Conservation (phyloP, 2,113 vertebrate genomes). For the Xiphorhynchus elegans region DNA sequence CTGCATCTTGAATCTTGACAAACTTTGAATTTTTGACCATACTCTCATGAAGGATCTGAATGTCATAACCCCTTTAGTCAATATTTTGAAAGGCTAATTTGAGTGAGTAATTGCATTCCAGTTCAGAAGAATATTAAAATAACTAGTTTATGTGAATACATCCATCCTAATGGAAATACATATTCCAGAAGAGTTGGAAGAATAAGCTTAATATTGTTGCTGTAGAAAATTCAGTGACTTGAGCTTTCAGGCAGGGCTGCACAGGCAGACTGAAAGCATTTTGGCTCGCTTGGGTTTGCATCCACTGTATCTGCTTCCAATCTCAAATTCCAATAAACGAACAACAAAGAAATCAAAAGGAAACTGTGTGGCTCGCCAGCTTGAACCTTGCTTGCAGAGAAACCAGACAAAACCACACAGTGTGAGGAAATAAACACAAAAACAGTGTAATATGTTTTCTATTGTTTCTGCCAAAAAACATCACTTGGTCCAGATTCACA, state of each 20-base stretch:
- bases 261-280: slow-evolving; percentile 42
- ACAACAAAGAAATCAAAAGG: slow-evolving; percentile 67
- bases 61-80: slow-evolving; percentile 54
- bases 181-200: slow-evolving; percentile 55
- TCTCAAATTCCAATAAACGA: slow-evolving; percentile 63
- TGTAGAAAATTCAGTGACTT: slow-evolving; percentile 50
- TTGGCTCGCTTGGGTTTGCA: slow-evolving; percentile 48
- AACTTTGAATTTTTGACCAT: slow-evolving; percentile 44
- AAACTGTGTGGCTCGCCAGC: slow-evolving; percentile 56
- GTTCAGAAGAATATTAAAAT: slow-evolving; percentile 60
- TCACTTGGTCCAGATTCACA: slow-evolving; percentile 44
- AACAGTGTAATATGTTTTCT: slow-evolving; percentile 56
- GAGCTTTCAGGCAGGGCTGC: slow-evolving; percentile 50
- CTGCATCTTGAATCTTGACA: slow-evolving; percentile 29
- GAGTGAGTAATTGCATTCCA: slow-evolving; percentile 56
- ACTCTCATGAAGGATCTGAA: slow-evolving; percentile 30
- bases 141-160: slow-evolving; percentile 44
- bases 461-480: slow-evolving; percentile 64
- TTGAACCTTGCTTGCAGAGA: slow-evolving; percentile 66
- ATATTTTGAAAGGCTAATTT: slow-evolving; percentile 65
- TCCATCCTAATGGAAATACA: slow-evolving; percentile 57
- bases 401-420: slow-evolving; percentile 68
- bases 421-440: slow-evolving; percentile 67
- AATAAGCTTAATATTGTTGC: slow-evolving; percentile 46
- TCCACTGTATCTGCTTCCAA: slow-evolving; percentile 63